A percentile compares a stretch with the other conserved stretches of the same genome.
These are phyloP conservation scores for Neoarius graeffei DNA, from an alignment of 2,113 vertebrate species.

Conservation along the genomic window DNA sequence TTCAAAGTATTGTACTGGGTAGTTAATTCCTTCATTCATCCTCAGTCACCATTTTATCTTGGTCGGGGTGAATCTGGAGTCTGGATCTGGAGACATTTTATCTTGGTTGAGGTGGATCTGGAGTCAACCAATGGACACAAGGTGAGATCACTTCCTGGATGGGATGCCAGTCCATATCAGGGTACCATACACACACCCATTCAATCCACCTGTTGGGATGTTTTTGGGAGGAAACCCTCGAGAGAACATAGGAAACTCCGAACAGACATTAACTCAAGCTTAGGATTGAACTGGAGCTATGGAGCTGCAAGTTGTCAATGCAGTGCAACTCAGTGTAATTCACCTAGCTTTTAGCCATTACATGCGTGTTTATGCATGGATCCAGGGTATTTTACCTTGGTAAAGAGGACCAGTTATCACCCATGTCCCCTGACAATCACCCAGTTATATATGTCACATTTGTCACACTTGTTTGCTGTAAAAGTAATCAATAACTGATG, in stretches of 20 bases:
- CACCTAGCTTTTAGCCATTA: not conserved
- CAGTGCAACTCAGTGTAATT: not conserved
- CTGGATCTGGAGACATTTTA: not conserved
- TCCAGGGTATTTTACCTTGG: slow-evolving; percentile 67
- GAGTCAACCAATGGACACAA: not conserved
- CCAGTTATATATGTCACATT: slow-evolving; percentile 98
- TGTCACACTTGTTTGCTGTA: slow-evolving; percentile 94
- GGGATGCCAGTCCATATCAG: not conserved
- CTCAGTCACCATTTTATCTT: not conserved
- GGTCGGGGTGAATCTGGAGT: not conserved
- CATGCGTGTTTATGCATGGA: slow-evolving; percentile 42
- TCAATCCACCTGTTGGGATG: not conserved
- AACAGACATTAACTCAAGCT: not conserved
- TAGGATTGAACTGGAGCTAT: not conserved
- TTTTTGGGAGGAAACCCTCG: not conserved
- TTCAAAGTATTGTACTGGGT: not conserved
- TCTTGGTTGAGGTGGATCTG: too few species aligned
- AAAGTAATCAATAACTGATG: slow-evolving; percentile 99
- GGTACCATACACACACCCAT: not conserved
- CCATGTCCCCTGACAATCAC: slow-evolving; percentile 94
- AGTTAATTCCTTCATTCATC: not conserved
- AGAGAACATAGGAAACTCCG: not conserved
- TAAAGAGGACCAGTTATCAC: slow-evolving; percentile 78
- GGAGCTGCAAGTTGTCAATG: not conserved
- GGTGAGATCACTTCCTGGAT: not conserved